Conservation (phyloP, 2,888 invertebrate species). For the Latheticus oryzae region DNA sequence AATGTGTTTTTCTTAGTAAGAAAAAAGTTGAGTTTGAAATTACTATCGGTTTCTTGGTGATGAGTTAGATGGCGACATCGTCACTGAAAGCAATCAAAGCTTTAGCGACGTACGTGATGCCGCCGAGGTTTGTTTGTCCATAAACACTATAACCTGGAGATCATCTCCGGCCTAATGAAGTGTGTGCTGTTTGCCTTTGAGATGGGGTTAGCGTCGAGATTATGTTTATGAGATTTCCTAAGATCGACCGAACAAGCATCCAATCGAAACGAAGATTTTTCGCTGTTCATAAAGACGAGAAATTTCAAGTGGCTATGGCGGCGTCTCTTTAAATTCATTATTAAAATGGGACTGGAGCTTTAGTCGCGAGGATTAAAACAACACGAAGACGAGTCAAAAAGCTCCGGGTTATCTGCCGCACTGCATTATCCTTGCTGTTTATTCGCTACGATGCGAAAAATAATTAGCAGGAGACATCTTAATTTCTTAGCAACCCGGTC, state of each 20-base stretch:
- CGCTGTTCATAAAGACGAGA: constrained; percentile 1
- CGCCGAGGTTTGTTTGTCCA: constrained; percentile 62
- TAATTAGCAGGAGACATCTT: constrained; percentile 51
- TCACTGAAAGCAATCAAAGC: constrained; percentile 54
- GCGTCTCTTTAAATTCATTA: constrained; percentile 24
- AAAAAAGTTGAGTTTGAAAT: too few relatives aligned
- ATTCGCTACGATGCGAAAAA: constrained; percentile 47
- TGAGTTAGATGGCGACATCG: constrained; percentile 20
- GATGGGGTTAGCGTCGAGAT: constrained; percentile 54
- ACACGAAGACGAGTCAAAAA: constrained; percentile 35
- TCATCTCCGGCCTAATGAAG: constrained; percentile 64
- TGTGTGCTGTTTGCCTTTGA: constrained; percentile 61
- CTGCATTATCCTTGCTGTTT: constrained; percentile 43
- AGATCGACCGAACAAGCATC: constrained; percentile 28
- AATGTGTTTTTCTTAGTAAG: too few relatives aligned
- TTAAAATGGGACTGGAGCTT: constrained; percentile 30
- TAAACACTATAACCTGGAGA: constrained; percentile 65
- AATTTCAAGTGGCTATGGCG: constrained; percentile 14
- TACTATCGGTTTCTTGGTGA: constrained; percentile 24
- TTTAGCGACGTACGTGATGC: constrained; percentile 60
- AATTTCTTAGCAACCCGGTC: constrained; percentile 47
- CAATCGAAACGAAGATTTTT: too few relatives aligned
- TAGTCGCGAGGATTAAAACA: constrained; percentile 36
- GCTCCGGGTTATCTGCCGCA: constrained; percentile 41
- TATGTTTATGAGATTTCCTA: constrained; percentile 48